These are phyloP conservation scores for Drosophila mauritiana DNA, from an alignment of 1,140 invertebrate species.

Conservation along the genomic window DNA sequence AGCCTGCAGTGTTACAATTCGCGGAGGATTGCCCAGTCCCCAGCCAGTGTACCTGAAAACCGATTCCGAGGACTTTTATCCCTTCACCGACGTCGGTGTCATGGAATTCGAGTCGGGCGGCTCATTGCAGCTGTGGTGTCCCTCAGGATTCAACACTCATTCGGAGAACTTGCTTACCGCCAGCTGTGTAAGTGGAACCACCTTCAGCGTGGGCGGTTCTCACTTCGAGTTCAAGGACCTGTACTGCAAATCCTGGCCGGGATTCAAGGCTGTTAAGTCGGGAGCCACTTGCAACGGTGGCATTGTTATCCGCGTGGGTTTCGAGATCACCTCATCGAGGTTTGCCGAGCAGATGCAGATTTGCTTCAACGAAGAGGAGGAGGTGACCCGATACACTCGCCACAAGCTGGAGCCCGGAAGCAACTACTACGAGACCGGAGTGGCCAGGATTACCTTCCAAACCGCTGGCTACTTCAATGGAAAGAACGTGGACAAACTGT, in stretches of 20 bases:
- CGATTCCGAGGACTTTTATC: slow-evolving; percentile 68
- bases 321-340: slow-evolving; percentile 61
- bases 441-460: slow-evolving; percentile 80
- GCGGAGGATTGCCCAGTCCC: slow-evolving; percentile 68
- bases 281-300: slow-evolving; percentile 76
- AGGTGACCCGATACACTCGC: slow-evolving; percentile 84
- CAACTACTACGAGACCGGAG: slow-evolving; percentile 73
- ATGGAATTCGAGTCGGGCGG: slow-evolving; percentile 67
- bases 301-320: slow-evolving; percentile 73
- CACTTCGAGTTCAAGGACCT: slow-evolving; percentile 74
- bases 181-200: slow-evolving; percentile 72
- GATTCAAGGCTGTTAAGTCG: slow-evolving; percentile 77
- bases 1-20: slow-evolving; percentile 72
- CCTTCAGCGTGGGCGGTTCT: slow-evolving; percentile 64
- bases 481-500: slow-evolving; percentile 80
- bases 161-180: slow-evolving; percentile 56
- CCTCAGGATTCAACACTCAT: slow-evolving; percentile 61
- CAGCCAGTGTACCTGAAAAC: slow-evolving; percentile 76
- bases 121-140: slow-evolving; percentile 70
- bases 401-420: slow-evolving; percentile 75
- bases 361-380: slow-evolving; percentile 84
- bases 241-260: slow-evolving; percentile 71
- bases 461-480: slow-evolving; percentile 73
- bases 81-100: slow-evolving; percentile 59
- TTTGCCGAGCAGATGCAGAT: slow-evolving; percentile 84